These are phyloP conservation scores for Andrena chrysosceles DNA, from an alignment of 2,888 invertebrate genomes.

Conservation along the genomic window DNA sequence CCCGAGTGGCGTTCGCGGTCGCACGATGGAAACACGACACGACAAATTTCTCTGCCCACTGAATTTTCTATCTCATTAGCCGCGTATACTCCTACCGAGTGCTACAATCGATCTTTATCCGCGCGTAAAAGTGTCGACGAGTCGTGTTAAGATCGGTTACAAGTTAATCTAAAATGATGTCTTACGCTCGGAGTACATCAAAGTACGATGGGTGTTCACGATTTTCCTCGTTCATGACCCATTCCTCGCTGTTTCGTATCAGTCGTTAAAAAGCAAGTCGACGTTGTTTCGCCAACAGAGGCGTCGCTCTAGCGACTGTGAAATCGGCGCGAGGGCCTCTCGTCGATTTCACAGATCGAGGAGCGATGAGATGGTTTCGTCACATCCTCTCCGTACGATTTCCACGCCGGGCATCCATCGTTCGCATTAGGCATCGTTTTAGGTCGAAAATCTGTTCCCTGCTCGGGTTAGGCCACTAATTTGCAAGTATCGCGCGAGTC, in stretches of 20 bases:
- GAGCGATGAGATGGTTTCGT: conserved; percentile 25
- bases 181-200: conserved; percentile 49
- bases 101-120: conserved; percentile 66
- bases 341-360: background rate
- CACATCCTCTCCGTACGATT: conserved; percentile 29
- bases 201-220: conserved; percentile 15
- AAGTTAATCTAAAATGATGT: conserved; percentile 65
- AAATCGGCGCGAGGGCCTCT: background rate
- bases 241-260: background rate
- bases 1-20: conserved; percentile 17
- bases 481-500: conserved; percentile 16
- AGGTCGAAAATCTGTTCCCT: conserved; percentile 33
- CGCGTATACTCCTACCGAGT: conserved; percentile 56
- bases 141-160: conserved; percentile 57
- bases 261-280: conserved; percentile 4
- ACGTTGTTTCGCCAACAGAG: background rate
- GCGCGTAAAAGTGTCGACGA: conserved; percentile 59
- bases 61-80: conserved; percentile 73
- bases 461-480: conserved; percentile 48
- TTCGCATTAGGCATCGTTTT: conserved; percentile 34
- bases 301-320: background rate
- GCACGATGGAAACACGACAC: conserved; percentile 39
- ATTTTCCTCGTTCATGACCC: conserved; percentile 11
- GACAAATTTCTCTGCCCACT: conserved; percentile 65
- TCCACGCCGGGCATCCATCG: conserved; percentile 26